These are phyloP conservation scores for Mercenaria mercenaria DNA, from an alignment of 1,140 invertebrate genomes.

Conservation along the genomic window DNA sequence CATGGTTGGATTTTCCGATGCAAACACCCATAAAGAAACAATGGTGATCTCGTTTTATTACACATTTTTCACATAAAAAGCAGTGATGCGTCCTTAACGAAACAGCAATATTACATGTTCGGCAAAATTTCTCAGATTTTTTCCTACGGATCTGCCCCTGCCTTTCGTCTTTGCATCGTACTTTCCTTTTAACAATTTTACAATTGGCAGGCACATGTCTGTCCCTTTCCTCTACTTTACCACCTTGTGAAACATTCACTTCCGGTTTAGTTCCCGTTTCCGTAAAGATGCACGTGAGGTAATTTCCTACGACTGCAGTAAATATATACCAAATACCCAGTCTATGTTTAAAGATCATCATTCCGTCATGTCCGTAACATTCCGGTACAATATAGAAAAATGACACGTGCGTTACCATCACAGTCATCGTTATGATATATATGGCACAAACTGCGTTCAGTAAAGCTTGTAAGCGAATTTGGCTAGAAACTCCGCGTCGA, in stretches of 20 bases:
- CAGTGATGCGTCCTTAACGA: conserved; percentile 79
- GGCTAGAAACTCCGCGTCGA: neutral
- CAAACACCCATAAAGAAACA: conserved; percentile 96
- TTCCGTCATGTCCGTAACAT: conserved; percentile 4
- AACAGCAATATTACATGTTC: conserved; percentile 58
- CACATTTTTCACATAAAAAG: conserved; percentile 74
- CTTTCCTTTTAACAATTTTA: neutral
- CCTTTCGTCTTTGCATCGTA: neutral
- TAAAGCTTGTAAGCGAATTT: neutral
- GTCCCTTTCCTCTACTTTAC: neutral
- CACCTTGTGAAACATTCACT: neutral
- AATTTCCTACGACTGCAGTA: conserved; percentile 41
- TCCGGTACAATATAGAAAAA: conserved; percentile 47
- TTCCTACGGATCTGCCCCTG: neutral
- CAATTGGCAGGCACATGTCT: no score
- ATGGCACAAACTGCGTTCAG: conserved; percentile 22
- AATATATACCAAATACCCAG: conserved; percentile 46
- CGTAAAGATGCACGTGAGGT: conserved; percentile 39
- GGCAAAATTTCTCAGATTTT: conserved; percentile 47
- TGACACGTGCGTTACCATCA: conserved; percentile 15
- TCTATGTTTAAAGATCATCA: neutral
- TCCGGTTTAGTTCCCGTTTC: conserved; percentile 16
- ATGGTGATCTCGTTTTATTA: conserved; percentile 93
- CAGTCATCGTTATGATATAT: conserved; percentile 18
- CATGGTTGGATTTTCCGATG: conserved; percentile 95